Evolutionary conservation across 1,140 invertebrate species (phyloP).

Genomic region (Adoxophyes honmai): DNA sequence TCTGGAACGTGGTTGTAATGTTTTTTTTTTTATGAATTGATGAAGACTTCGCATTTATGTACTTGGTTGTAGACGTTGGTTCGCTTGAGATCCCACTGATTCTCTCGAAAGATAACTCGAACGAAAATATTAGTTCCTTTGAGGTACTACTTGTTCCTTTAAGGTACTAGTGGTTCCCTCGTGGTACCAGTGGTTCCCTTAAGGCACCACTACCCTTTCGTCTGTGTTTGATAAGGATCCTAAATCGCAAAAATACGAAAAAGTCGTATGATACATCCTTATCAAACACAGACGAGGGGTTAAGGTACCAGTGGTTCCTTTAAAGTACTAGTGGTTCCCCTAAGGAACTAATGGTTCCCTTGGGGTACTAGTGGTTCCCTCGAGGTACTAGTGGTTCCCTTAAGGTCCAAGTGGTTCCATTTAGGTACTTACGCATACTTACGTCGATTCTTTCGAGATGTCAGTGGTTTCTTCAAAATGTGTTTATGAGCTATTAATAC

Average conservation of each 20-base stretch:
- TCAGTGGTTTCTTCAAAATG: not conserved
- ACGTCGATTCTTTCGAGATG: not conserved
- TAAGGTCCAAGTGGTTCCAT: not conserved
- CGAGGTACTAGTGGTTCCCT: not conserved
- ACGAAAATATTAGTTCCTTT: too few species aligned
- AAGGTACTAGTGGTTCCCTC: too few species aligned
- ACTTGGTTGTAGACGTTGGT: slow-evolving; percentile 6
- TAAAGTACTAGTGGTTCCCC: not conserved
- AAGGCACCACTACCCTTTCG: too few species aligned
- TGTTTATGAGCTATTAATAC: not conserved
- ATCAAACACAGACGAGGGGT: too few species aligned
- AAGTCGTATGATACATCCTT: too few species aligned
- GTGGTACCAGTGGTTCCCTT: too few species aligned
- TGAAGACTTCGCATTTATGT: slow-evolving; percentile 9
- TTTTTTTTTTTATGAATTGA: slow-evolving; percentile 1
- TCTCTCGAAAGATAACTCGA: too few species aligned
- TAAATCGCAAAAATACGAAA: too few species aligned
- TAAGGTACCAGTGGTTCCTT: too few species aligned
- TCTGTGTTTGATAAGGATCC: too few species aligned
- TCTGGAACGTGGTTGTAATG: not conserved
- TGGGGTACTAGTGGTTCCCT: not conserved
- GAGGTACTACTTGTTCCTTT: not conserved
- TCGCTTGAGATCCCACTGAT: too few species aligned
- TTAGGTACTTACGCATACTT: not conserved
- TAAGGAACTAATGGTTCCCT: not conserved